These are phyloP conservation scores for Microchirus variegatus DNA, from an alignment of 2,797 vertebrate genomes.

Conservation along the genomic window DNA sequence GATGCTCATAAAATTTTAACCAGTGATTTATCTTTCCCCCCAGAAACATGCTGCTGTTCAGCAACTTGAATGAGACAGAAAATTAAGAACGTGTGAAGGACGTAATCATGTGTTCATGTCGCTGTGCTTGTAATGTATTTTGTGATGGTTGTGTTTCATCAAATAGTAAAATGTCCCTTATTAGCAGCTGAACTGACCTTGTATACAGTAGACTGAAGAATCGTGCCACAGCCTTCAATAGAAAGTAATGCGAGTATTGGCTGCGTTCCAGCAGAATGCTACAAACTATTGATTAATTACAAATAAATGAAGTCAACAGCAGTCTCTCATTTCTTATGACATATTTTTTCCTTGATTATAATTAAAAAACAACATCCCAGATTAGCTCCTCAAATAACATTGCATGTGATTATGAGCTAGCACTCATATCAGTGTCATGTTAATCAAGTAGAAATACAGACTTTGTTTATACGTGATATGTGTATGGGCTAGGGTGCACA, in stretches of 20 bases:
- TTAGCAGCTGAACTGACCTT: conserved; percentile 10
- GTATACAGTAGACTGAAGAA: neutral
- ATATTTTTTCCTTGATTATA: conserved; percentile 19
- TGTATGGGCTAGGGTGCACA: neutral
- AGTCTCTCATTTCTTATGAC: conserved; percentile 15
- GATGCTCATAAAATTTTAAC: conserved; percentile 54
- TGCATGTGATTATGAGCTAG: conserved; percentile 6
- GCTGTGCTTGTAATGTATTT: conserved; percentile 29
- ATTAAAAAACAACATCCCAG: conserved; percentile 45
- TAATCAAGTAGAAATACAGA: conserved; percentile 1
- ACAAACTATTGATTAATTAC: conserved; percentile 43
- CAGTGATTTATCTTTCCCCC: conserved; percentile 55
- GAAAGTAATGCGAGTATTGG: conserved; percentile 19
- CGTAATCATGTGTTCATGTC: conserved; percentile 29
- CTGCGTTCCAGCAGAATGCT: conserved; percentile 19
- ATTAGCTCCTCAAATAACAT: conserved; percentile 40
- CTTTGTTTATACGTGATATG: neutral
- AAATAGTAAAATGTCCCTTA: conserved; percentile 12
- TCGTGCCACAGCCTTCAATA: neutral
- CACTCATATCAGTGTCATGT: conserved; percentile 8
- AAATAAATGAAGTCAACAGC: conserved; percentile 37
- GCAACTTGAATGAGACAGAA: conserved; percentile 50
- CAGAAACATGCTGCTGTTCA: conserved; percentile 39
- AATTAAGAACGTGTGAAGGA: conserved; percentile 30
- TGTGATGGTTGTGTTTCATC: conserved; percentile 8